phyloP scores from a whole-genome alignment of 2,113 vertebrate genomes.

The Gyps fulvus region DNA sequence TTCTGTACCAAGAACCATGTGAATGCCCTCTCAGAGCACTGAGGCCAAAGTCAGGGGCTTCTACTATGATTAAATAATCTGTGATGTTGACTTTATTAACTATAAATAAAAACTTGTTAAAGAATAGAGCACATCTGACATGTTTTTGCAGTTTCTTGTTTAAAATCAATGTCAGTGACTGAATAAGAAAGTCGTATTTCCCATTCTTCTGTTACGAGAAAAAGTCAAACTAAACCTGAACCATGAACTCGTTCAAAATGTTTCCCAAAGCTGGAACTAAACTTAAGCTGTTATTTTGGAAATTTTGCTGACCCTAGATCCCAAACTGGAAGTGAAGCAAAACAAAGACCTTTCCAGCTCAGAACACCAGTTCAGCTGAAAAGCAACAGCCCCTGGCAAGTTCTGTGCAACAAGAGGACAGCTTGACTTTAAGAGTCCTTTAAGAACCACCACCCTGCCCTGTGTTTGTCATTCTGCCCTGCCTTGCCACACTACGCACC shows the following conservation, averaged over 20 bases:
- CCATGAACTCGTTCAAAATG: neutral
- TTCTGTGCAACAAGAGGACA: neutral
- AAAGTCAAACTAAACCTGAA: neutral
- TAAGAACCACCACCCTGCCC: neutral
- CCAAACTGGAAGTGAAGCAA: neutral
- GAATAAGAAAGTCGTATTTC: neutral
- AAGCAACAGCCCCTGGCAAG: neutral
- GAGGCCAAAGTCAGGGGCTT: neutral
- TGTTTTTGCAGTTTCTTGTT: conserved; percentile 20
- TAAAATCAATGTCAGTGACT: neutral
- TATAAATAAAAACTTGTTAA: neutral
- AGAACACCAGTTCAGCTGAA: neutral
- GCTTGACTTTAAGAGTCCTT: neutral
- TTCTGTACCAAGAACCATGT: neutral
- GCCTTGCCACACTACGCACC: neutral
- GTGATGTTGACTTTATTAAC: neutral
- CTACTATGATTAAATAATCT: neutral
- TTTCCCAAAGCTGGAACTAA: neutral
- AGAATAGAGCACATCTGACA: neutral
- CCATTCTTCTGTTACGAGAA: neutral
- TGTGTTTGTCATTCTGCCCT: neutral
- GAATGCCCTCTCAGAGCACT: neutral
- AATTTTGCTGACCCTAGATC: neutral
- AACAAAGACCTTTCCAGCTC: neutral
- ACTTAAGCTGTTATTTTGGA: neutral